These are phyloP conservation scores for Cetonia aurata DNA, from an alignment of 2,888 invertebrate species.

Conservation along the genomic window DNA sequence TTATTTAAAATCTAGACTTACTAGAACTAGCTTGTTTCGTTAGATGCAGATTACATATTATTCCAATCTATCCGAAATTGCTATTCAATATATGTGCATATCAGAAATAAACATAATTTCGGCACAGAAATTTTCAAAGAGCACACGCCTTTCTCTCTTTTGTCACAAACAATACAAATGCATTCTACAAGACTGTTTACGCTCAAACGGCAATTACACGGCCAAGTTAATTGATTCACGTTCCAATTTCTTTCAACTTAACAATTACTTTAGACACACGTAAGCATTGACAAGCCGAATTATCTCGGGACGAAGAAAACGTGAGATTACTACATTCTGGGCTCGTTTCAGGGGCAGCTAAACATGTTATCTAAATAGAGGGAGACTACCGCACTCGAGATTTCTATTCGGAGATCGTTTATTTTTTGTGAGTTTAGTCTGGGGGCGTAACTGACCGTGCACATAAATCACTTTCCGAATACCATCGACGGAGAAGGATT, in stretches of 20 bases:
- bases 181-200: too few relatives aligned
- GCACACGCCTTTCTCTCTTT: neutral
- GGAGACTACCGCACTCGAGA: constrained; percentile 5
- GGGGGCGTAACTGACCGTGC: constrained; percentile 27
- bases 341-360: constrained; percentile 1
- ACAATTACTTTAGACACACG: constrained; percentile 16
- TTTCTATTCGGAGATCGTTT: neutral
- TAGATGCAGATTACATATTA: too few relatives aligned
- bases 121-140: constrained; percentile 7
- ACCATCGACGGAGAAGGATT: constrained; percentile 9
- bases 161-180: too few relatives aligned
- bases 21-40: too few relatives aligned
- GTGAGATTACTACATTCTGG: constrained; percentile 15
- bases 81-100: too few relatives aligned
- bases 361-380: constrained; percentile 19
- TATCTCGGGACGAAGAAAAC: constrained; percentile 1
- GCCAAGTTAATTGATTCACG: constrained; percentile 39
- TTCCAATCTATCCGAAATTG: too few relatives aligned
- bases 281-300: constrained; percentile 5
- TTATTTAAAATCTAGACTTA: too few relatives aligned
- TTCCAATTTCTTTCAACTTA: constrained; percentile 25
- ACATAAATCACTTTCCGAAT: constrained; percentile 34
- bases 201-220: constrained; percentile 15
- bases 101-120: constrained; percentile 10
- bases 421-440: constrained; percentile 34